phyloP scores from a whole-genome alignment of 2,888 invertebrate genomes.

The Pammene fasciana region DNA sequence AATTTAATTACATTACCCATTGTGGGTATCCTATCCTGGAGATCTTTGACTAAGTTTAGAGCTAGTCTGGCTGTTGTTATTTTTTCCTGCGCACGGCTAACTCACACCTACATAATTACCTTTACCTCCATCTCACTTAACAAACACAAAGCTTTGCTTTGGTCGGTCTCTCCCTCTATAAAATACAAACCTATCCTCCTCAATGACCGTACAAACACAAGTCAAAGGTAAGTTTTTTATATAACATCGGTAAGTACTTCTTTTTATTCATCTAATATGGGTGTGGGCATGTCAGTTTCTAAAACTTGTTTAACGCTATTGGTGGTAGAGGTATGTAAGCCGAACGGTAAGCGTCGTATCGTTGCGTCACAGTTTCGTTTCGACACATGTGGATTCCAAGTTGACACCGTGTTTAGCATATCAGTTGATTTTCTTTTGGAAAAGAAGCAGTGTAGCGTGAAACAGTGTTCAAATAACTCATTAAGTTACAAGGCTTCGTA shows the following conservation, averaged over 20 bases:
- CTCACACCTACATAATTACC: too few relatives aligned
- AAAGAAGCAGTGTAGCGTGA: conserved; percentile 14
- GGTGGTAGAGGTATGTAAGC: conserved; percentile 24
- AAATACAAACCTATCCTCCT: too few relatives aligned
- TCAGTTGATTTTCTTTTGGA: conserved; percentile 25
- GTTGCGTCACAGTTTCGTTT: conserved; percentile 37
- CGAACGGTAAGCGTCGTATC: conserved; percentile 30
- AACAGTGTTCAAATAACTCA: conserved; percentile 7
- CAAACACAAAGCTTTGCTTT: too few relatives aligned
- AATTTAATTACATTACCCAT: too few relatives aligned
- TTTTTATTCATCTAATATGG: conserved; percentile 22
- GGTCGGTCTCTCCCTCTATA: too few relatives aligned
- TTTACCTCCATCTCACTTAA: too few relatives aligned
- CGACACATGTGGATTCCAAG: conserved; percentile 33
- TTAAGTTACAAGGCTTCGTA: background rate
- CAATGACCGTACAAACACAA: too few relatives aligned
- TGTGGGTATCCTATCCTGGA: too few relatives aligned
- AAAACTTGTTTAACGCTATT: conserved; percentile 36
- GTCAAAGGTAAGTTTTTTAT: conserved; percentile 7
- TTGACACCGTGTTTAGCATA: conserved; percentile 32
- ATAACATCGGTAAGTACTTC: conserved; percentile 6
- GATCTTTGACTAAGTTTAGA: too few relatives aligned
- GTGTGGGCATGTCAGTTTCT: conserved; percentile 36
- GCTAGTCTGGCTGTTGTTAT: too few relatives aligned
- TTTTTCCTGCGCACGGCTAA: too few relatives aligned